Base-by-base conservation (phyloP, 1,140 invertebrate genomes). In the Drosophila miranda region DNA sequence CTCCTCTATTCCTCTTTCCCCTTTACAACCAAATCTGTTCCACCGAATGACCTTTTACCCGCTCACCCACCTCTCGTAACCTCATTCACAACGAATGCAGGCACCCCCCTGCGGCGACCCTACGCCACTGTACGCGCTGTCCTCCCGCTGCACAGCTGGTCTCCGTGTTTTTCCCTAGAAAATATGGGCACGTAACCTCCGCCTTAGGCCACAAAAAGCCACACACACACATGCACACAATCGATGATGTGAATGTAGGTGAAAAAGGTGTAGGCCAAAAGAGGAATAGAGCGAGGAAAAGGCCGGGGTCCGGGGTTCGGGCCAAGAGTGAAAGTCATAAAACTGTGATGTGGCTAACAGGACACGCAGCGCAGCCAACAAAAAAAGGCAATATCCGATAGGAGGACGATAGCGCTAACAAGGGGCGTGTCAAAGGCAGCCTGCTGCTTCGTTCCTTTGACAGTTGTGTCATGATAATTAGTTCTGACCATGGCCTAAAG, bases 401-500 rank as follows among this genome's bases (percentile, higher is more conserved):
- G 34, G 68, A 56, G 62, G 21, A 16, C 61, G 51, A 59, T 61
- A 62, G 67, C 67, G 11, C 62, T 61, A 76, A 55, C 55, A 75
- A 70, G 64, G 59, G 81, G 81, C 77, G 81, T 74, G 77, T 46
- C 74, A 53, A 30, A 28, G 57, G 71, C 54, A 55, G 46, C 77
- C 72, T 56, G 11, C 11, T 38, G 34, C 34, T 38, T 38, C 34
- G 13, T 38, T 38, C 34, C 34, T 87, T 76, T 81, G 82, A 87
- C 81, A 86, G 83, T 88, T 87, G 71, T 87, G 83, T 82, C 75
- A 88, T 82, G 78, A 83, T 87, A 87, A 87, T 87, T 88, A 87
- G 82, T 66, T 58, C 52, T 46, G 28, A 57, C 48, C 50, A 38
- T 66, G 57, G 49, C 61, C 61, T 49, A 48, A 64, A 49, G 66